These are phyloP conservation scores for Tholera decimalis DNA, from an alignment of 2,888 invertebrate species.

Conservation along the genomic window DNA sequence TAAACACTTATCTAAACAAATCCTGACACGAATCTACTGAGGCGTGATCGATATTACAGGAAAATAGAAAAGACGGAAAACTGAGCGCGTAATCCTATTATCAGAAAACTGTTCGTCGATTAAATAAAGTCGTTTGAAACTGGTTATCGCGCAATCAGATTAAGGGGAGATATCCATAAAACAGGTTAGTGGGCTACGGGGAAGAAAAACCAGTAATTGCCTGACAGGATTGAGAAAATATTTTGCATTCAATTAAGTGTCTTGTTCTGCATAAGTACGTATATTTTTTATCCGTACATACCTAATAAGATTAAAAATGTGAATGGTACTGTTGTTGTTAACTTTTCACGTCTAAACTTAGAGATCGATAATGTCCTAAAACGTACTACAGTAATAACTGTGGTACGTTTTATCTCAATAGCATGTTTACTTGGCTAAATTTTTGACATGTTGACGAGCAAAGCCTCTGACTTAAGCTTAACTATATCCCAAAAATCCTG, in stretches of 20 bases:
- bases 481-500: not conserved
- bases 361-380: too few species aligned
- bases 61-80: constrained; percentile 43
- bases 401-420: too few species aligned
- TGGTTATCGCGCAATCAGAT: constrained; percentile 53
- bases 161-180: constrained; percentile 24
- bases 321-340: not conserved
- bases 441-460: too few species aligned
- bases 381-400: too few species aligned
- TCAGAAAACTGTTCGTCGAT: constrained; percentile 58
- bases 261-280: too few species aligned
- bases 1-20: constrained; percentile 15
- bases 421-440: too few species aligned
- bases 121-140: constrained; percentile 59
- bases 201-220: not conserved
- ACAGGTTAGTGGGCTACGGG: constrained; percentile 18
- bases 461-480: too few species aligned
- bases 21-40: constrained; percentile 11
- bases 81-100: constrained; percentile 57
- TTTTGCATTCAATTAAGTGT: not conserved
- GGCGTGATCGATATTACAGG: constrained; percentile 35
- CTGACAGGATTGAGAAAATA: too few species aligned
- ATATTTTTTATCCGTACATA: too few species aligned
- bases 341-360: not conserved
- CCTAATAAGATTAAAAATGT: not conserved